A percentile compares a stretch with the other conserved stretches of the same genome.
These are phyloP conservation scores for Plecotus auritus DNA, from an alignment of 2,113 vertebrate species.

Conservation along the genomic window DNA sequence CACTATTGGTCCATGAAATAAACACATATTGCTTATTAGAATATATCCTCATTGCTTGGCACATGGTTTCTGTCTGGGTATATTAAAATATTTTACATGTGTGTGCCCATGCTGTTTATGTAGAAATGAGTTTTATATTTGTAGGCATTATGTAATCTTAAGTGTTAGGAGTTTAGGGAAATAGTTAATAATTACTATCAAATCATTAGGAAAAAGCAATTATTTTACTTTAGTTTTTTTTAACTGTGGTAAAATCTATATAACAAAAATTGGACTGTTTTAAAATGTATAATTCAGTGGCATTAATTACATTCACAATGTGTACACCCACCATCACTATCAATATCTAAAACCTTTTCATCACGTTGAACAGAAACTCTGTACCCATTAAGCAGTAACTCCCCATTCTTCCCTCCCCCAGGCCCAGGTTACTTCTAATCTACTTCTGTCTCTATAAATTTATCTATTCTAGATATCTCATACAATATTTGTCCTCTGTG, in stretches of 20 bases:
- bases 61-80: neutral
- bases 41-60: neutral
- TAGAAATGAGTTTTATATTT: neutral
- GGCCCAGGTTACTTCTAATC: neutral
- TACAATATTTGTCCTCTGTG: neutral
- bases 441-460: neutral
- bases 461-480: neutral
- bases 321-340: neutral
- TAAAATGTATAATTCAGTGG: neutral
- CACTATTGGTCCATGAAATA: neutral
- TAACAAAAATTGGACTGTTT: neutral
- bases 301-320: neutral
- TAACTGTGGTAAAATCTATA: neutral
- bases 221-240: neutral
- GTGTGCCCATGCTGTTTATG: neutral
- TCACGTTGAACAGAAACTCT: neutral
- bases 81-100: neutral
- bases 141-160: neutral
- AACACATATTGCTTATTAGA: neutral
- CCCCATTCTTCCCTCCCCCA: too few relatives aligned
- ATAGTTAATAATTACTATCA: neutral
- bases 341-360: neutral
- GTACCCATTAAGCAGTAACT: neutral
- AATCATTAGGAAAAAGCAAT: neutral
- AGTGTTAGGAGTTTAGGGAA: neutral